Base-by-base conservation (phyloP, 2,113 vertebrate species). In the Myotis brandtii region DNA sequence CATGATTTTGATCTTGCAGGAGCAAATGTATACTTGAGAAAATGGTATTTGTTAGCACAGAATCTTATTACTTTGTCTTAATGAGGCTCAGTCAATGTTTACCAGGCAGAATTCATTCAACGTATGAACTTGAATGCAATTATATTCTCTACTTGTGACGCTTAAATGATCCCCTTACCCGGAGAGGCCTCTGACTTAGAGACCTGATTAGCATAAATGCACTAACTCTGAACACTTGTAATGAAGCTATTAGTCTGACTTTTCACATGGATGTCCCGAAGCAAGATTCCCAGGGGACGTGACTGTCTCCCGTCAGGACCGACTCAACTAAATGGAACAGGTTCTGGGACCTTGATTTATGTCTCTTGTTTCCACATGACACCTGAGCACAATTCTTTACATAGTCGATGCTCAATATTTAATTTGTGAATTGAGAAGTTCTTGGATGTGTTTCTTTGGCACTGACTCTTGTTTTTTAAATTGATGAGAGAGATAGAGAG, bases 1-100 rank as follows among this genome's bases (percentile, higher is more conserved):
- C 48, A 75, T 20, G 72, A 94, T 93, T 96, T 91, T 96, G 75
- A 96, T 97, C 67, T 91, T 87, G 18, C 84, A 85, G 83, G 76
- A 94, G 75, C 84, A 93, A 97, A 95, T 72, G 79, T 75, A 83
- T 75, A 73, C 82, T 96, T 91, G 48, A 93, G 82, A 96, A 91
- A 89, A 80, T 91, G 62, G 12, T 97, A 93, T 93, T 92, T 96
- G 46, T 79, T 98, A 97, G 80, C 40, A 96, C 79, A 86, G 43
- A 81, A 96, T 92, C 32, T 91, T 97, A 95, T 83, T 97, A 94
- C 91, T 96, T 94, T 90, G 64, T 89, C 83, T 94, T 96, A 96
- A 92, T 97, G 94, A 96, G 90, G 92, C 96, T 84, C 93, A 86
- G 69, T 91, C 34, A 37, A 43, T 91, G 20, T 96, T 94, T 96